Percentiles rank a stretch among this genome's conserved stretches.
Evolutionary conservation across 2,888 invertebrate species (phyloP).

Genomic region (Lasioglossum zephyrum): DNA sequence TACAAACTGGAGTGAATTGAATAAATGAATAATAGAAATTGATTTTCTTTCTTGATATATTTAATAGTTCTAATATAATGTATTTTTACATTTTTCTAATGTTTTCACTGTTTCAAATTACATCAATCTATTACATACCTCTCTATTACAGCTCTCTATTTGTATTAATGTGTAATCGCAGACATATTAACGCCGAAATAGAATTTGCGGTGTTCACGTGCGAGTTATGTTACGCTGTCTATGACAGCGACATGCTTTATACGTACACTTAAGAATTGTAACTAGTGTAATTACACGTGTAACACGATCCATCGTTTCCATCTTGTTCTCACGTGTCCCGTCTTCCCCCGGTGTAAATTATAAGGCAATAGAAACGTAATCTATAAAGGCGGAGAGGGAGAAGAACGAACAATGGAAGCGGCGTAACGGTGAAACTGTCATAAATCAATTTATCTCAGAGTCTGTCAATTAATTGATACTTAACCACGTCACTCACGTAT

Average conservation of each 20-base stretch:
- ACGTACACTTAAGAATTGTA: conserved; percentile 41
- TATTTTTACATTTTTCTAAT: too few relatives aligned
- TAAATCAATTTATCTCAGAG: conserved; percentile 56
- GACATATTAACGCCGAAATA: not conserved
- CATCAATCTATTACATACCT: too few relatives aligned
- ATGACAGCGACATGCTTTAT: conserved; percentile 10
- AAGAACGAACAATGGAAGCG: conserved; percentile 38
- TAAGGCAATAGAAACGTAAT: conserved; percentile 45
- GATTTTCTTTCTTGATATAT: too few relatives aligned
- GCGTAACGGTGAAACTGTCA: conserved; percentile 24
- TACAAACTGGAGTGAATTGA: too few relatives aligned
- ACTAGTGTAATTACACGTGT: conserved; percentile 35
- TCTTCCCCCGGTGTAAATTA: conserved; percentile 41
- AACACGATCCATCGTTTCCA: conserved; percentile 40
- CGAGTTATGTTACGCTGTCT: not conserved
- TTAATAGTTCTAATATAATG: too few relatives aligned
- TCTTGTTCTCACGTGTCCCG: conserved; percentile 49
- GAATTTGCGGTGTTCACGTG: not conserved
- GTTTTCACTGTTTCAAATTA: too few relatives aligned
- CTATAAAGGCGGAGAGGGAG: not conserved
- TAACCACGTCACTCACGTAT: conserved; percentile 46
- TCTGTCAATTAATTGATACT: conserved; percentile 57
- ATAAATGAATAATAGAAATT: too few relatives aligned
- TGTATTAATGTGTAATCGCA: not conserved
- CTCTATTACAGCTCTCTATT: too few relatives aligned